Evolutionary conservation across 2,113 vertebrate genomes (phyloP).

Genomic region (Platichthys stellatus): DNA sequence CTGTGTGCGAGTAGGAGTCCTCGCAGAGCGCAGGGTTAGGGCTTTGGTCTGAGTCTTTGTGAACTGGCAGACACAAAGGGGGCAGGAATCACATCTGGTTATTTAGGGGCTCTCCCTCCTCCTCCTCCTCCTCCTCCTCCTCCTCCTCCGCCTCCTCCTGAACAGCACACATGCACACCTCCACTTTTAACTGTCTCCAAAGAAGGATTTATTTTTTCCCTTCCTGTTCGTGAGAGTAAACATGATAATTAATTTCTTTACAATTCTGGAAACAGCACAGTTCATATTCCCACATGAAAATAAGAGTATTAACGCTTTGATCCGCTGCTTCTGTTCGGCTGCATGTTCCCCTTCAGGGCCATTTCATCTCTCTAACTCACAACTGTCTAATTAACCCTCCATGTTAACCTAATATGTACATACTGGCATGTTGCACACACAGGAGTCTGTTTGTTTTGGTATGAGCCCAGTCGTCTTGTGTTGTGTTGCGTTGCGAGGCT

Average conservation of each 20-base stretch:
- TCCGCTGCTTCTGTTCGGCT: slow-evolving; percentile 16
- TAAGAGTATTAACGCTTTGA: slow-evolving; percentile 29
- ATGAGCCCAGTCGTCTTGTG: slow-evolving; percentile 53
- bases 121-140: background rate
- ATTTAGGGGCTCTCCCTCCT: slow-evolving; percentile 20
- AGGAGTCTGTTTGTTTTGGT: slow-evolving; percentile 68
- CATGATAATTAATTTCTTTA: slow-evolving; percentile 33
- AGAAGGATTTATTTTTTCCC: slow-evolving; percentile 1
- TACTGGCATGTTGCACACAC: slow-evolving; percentile 35
- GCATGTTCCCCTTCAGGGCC: slow-evolving; percentile 51
- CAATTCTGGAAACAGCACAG: background rate
- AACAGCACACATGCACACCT: slow-evolving; percentile 23
- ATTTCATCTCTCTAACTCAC: slow-evolving; percentile 43
- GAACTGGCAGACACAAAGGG: slow-evolving; percentile 70
- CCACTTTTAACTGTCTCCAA: slow-evolving; percentile 23
- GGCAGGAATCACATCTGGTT: slow-evolving; percentile 70
- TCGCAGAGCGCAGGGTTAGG: slow-evolving; percentile 38
- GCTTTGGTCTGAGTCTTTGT: slow-evolving; percentile 67
- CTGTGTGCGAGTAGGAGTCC: slow-evolving; percentile 32
- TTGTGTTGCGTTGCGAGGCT: slow-evolving; percentile 60
- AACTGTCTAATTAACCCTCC: slow-evolving; percentile 57
- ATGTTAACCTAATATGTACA: slow-evolving; percentile 53
- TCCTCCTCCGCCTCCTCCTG: background rate
- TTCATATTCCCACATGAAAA: slow-evolving; percentile 18
- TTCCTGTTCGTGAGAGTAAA: slow-evolving; percentile 3